Evolutionary conservation across 1,140 invertebrate species (phyloP), one percentile per base, ranked within the genome.

Genomic region (Nomia melanderi): DNA sequence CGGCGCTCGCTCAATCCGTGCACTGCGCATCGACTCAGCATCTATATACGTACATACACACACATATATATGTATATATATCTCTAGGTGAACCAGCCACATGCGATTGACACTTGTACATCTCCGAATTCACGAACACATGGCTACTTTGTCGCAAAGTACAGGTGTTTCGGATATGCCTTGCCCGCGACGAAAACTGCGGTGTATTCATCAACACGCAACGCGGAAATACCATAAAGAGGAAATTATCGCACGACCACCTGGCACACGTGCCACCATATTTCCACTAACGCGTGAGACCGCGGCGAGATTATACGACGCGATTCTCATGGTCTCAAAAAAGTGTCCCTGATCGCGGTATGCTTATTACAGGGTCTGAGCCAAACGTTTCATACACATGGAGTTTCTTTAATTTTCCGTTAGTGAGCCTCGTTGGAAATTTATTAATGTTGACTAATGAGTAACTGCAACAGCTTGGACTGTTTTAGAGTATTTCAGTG

Each of bases 1-100:
- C 90, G 90, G 87, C 91, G 91, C 89, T 71, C 70, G 86, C 53
- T 77, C 82, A 69, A 67, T 69, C 69, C 71, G 59, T 72, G 71
- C 63, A 76, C 82, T 85, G 82, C 81, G 83, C 79, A 85, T 84
- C 78, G 53, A 64, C 72, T 31, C 33, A 44, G 20, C 50, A 56
- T 53, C 33, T 27, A 60, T 41, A 53, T 20, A 59, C 29, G 25
- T 14, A 54, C 44, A 25, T 63, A 9, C 29, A 44, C 54, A 4
- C 14, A 53, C 31, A 41, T 6, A 50, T n/a, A 50, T 20, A 2
- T 14, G 14, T 20, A 44, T 17, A 44, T 12, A n/a, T n/a, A n/a
- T n/a, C n/a, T 17, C 41, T 44, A 0, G 14, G 4, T 5, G 14
- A 9, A 12, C 36, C 36, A 39, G 12, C 36, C 36, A 12, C 36